Evolutionary conservation across 2,888 invertebrate genomes (phyloP).

Genomic region (Scaptomyza caliginosa): DNA sequence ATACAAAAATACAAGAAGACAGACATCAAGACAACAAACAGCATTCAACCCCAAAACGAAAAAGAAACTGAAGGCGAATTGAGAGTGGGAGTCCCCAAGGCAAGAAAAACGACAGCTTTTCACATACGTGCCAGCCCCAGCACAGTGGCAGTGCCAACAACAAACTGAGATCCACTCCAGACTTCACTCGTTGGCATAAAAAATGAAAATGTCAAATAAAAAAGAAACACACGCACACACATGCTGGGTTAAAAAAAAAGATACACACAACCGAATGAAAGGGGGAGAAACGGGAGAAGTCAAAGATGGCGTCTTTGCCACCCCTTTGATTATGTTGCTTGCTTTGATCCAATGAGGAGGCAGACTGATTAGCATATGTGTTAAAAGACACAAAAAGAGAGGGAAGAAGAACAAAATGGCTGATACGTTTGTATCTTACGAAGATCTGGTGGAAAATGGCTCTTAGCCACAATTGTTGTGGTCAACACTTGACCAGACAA

Average conservation of each 20-base stretch:
- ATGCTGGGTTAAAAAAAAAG: slow-evolving; percentile 65
- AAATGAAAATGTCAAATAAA: slow-evolving; percentile 76
- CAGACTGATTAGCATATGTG: slow-evolving; percentile 63
- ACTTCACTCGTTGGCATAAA: slow-evolving; percentile 57
- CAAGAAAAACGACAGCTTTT: slow-evolving; percentile 46
- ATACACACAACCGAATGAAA: slow-evolving; percentile 40
- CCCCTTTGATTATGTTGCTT: slow-evolving; percentile 38
- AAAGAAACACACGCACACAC: slow-evolving; percentile 54
- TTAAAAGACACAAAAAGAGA: not conserved
- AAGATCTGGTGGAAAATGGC: slow-evolving; percentile 1
- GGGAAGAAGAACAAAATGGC: slow-evolving; percentile 42
- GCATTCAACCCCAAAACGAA: slow-evolving; percentile 50
- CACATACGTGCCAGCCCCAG: slow-evolving; percentile 53
- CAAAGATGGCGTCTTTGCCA: slow-evolving; percentile 67
- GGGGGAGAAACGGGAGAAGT: slow-evolving; percentile 21
- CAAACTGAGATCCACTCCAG: slow-evolving; percentile 14
- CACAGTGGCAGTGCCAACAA: slow-evolving; percentile 6
- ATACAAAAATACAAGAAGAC: slow-evolving; percentile 10
- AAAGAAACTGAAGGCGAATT: not conserved
- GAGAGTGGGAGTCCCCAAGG: slow-evolving; percentile 26
- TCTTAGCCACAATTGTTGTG: slow-evolving; percentile 44
- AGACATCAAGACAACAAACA: slow-evolving; percentile 17
- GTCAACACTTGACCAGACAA: slow-evolving; percentile 63
- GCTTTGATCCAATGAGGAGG: slow-evolving; percentile 40
- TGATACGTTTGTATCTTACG: not conserved